Evolutionary conservation across 2,113 vertebrate genomes (phyloP).

Genomic region (Elaphurus davidianus): DNA sequence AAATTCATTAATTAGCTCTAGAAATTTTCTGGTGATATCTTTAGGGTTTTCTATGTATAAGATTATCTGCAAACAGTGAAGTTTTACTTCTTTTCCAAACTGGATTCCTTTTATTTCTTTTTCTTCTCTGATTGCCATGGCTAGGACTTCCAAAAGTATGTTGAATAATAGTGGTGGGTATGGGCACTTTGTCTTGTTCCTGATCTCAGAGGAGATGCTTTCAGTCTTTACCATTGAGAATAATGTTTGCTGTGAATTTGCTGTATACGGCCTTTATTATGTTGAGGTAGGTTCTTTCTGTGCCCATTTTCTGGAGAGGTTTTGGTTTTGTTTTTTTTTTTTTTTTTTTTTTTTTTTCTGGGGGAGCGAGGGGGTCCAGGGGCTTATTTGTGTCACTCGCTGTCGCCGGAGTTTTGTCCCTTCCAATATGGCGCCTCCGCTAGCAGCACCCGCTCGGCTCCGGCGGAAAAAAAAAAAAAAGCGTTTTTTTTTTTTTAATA

Average conservation of each 20-base stretch:
- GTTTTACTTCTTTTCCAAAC: not conserved
- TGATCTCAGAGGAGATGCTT: not conserved
- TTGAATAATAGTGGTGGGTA: not conserved
- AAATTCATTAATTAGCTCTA: not conserved
- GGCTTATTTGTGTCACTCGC: conserved; percentile 82
- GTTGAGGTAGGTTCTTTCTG: not conserved
- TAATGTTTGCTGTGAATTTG: not conserved
- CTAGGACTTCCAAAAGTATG: not conserved
- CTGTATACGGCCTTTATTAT: not conserved
- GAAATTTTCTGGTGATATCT: not conserved
- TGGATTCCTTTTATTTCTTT: not conserved
- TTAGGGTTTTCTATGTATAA: not conserved
- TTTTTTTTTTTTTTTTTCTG: too few species aligned
- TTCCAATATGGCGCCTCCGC: conserved; percentile 98
- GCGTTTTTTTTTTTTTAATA: not conserved
- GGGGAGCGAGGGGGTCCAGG: conserved; percentile 75
- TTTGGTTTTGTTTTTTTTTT: too few species aligned
- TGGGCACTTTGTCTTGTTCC: not conserved
- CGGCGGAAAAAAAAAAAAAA: conserved; percentile 77
- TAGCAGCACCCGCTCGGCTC: conserved; percentile 83
- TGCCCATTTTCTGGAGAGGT: not conserved
- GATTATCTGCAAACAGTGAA: not conserved
- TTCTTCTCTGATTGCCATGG: not conserved
- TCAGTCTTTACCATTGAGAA: not conserved
- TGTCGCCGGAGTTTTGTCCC: conserved; percentile 82